Evolutionary conservation across 2,797 vertebrate species (phyloP).

Genomic region (Valencia hispanica): DNA sequence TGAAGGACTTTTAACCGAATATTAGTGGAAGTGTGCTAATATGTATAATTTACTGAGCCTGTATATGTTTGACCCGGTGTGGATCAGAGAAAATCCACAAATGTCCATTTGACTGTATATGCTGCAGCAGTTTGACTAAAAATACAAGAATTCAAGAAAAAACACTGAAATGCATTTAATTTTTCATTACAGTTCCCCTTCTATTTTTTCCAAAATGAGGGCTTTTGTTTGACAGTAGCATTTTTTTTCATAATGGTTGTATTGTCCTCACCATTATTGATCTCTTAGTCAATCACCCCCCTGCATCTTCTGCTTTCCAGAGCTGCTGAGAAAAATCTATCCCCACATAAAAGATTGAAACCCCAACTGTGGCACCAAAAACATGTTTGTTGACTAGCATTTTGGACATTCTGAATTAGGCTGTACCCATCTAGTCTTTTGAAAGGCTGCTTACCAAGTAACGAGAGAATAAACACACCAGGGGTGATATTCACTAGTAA

Average conservation of each 20-base stretch:
- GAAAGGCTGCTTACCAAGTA: background rate
- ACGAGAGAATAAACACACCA: conserved; percentile 4
- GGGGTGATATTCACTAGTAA: background rate
- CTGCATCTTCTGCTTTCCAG: conserved; percentile 1
- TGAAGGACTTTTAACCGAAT: too few relatives aligned
- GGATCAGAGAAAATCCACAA: background rate
- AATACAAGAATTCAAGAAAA: background rate
- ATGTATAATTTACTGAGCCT: too few relatives aligned
- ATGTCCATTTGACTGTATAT: background rate
- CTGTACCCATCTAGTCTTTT: background rate
- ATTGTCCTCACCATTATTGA: background rate
- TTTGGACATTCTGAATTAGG: background rate
- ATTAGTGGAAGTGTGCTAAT: too few relatives aligned
- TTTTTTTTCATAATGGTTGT: background rate
- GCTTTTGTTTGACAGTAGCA: background rate
- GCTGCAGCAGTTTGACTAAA: background rate
- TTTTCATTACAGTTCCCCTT: background rate
- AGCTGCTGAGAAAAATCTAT: conserved; percentile 5
- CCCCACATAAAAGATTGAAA: background rate
- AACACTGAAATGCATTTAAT: background rate
- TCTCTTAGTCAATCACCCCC: background rate
- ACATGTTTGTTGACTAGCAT: background rate
- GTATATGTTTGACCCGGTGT: background rate
- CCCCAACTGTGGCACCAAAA: background rate
- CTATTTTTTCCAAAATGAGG: background rate